A percentile compares a stretch with the other conserved stretches of the same genome.
Conservation (phyloP, 2,113 vertebrate species). For the Tonatia bakeri region DNA sequence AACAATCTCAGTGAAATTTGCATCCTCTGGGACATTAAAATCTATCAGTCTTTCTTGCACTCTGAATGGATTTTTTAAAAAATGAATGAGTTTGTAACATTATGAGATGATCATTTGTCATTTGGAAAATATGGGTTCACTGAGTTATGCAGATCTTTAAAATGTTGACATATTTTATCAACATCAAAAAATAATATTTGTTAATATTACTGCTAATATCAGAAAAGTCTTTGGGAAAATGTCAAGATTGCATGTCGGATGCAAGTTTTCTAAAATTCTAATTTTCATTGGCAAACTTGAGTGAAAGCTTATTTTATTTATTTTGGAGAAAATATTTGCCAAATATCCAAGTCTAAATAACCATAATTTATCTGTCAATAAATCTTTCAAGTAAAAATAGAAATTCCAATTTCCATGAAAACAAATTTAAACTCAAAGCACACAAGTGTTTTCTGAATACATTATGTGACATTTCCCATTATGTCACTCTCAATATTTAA, state of each 20-base stretch:
- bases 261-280: not conserved
- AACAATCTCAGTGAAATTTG: not conserved
- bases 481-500: not conserved
- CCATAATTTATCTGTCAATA: not conserved
- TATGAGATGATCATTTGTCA: not conserved
- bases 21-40: not conserved
- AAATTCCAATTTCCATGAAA: not conserved
- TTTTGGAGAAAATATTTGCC: not conserved
- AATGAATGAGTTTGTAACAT: not conserved
- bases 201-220: not conserved
- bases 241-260: not conserved
- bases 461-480: not conserved
- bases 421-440: not conserved
- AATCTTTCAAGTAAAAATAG: not conserved
- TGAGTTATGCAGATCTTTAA: not conserved
- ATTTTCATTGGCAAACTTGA: not conserved
- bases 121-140: not conserved
- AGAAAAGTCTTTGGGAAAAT: not conserved
- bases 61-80: not conserved
- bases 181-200: not conserved
- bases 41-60: not conserved
- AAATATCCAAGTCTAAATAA: not conserved
- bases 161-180: not conserved
- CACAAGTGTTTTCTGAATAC: not conserved
- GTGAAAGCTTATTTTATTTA: not conserved